A percentile compares a stretch with the other conserved stretches of the same genome.
Evolutionary conservation across 2,888 invertebrate genomes (phyloP).

Genomic region (Lymantria monacha): DNA sequence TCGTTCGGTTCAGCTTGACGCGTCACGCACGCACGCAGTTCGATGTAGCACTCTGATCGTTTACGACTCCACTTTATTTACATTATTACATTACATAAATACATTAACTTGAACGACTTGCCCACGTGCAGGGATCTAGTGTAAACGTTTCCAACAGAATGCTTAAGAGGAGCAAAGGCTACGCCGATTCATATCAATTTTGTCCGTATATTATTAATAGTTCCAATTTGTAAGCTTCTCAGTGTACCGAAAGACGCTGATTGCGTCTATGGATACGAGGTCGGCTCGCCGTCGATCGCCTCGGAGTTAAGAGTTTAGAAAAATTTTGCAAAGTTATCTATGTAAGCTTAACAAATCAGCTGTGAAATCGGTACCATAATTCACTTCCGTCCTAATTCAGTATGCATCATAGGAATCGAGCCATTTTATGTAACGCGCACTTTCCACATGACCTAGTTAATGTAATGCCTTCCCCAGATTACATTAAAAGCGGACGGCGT

Average conservation of each 20-base stretch:
- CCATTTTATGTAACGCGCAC: constrained; percentile 82
- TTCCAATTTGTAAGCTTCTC: constrained; percentile 79
- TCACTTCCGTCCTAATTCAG: constrained; percentile 82
- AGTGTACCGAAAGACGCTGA: constrained; percentile 64
- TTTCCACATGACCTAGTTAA: constrained; percentile 66
- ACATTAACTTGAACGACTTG: constrained; percentile 52
- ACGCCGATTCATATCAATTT: constrained; percentile 81
- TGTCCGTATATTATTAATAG: constrained; percentile 80
- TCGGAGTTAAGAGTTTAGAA: constrained; percentile 66
- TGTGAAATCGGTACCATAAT: constrained; percentile 81
- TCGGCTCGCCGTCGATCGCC: constrained; percentile 52
- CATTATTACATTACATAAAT: constrained; percentile 30
- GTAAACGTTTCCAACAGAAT: constrained; percentile 72
- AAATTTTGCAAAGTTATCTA: constrained; percentile 76
- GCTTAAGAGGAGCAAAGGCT: constrained; percentile 76
- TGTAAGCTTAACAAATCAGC: constrained; percentile 80
- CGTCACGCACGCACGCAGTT: constrained; percentile 25
- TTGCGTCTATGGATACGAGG: constrained; percentile 62
- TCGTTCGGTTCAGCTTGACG: constrained; percentile 46
- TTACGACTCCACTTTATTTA: constrained; percentile 36
- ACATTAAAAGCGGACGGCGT: constrained; percentile 58
- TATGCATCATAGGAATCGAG: constrained; percentile 81
- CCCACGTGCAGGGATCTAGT: constrained; percentile 65
- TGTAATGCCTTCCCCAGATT: constrained; percentile 76
- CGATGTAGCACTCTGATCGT: constrained; percentile 24